Base-by-base conservation (phyloP, 2,797 vertebrate species). In the Danio jaintianensis region DNA sequence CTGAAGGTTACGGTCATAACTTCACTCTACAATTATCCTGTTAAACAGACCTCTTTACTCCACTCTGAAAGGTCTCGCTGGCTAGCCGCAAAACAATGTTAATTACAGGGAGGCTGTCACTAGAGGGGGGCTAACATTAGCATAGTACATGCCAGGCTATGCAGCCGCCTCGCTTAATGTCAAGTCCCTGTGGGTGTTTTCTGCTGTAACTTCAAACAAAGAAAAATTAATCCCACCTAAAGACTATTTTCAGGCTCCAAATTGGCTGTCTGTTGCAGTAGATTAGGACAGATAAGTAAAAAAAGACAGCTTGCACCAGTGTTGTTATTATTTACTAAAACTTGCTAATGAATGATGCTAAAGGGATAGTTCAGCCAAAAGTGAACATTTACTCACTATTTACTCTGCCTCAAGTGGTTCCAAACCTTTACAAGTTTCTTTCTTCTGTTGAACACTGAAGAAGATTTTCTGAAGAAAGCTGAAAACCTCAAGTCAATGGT, bases 41-140 rank as follows among this genome's bases (percentile, higher is more conserved):
- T 92, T 91, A 90, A 90, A 91, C 87, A 81, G 29, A 85, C 81
- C 90, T 86, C 88, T 85, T 89, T 81, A 81, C 75, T 87, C 29
- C 29, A 29, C 29, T 29, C 82, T 86, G 87, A 91, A 90, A 90
- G 88, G 84, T 85, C 78, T 67, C 43, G 75, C 85, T 83, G 85
- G 67, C 70, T 79, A 75, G 83, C 85, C 85, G 79, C 75, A 86
- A 89, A 89, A 88, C 56, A 82, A 90, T 88, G 84, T 87, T 92
- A 92, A 93, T 93, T 91, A 92, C 85, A 89, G 47, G 11, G 75
- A 85, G 86, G 85, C 82, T 70, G 78, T 69, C 85, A 72, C 81
- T 80, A 86, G 86, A 81, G 81, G 77, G 78, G 50, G 72, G 66
- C 9, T 36, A 66, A 75, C 79, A 89, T 91, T 90, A 89, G 80